Conservation (phyloP, 2,797 vertebrate species). For the Gouania willdenowi region DNA sequence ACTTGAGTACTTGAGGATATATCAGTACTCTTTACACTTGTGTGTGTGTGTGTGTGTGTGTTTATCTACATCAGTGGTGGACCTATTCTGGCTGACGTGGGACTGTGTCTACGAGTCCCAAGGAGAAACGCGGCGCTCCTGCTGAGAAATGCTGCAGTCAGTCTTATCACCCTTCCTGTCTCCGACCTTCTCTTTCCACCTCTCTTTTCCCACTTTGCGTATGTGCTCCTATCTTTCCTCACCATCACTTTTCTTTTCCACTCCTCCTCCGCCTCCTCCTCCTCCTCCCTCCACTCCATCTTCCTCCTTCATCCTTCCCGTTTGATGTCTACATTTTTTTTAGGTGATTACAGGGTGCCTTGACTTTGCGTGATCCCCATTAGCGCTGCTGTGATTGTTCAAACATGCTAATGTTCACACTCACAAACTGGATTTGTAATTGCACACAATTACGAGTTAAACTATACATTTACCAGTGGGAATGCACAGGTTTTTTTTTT, state of each 20-base stretch:
- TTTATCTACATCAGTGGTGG: constrained; percentile 53
- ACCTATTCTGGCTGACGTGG: constrained; percentile 42
- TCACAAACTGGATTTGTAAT: constrained; percentile 41
- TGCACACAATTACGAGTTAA: constrained; percentile 53
- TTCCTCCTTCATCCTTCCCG: constrained; percentile 49
- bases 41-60: background rate
- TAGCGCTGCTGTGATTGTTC: constrained; percentile 21
- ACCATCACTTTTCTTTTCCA: constrained; percentile 55
- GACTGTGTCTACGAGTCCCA: constrained; percentile 45
- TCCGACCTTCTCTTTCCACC: constrained; percentile 62
- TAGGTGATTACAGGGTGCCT: constrained; percentile 33
- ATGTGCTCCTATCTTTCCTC: constrained; percentile 54
- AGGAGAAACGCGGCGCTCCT: constrained; percentile 51
- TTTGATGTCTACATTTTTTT: constrained; percentile 68
- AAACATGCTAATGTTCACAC: constrained; percentile 37
- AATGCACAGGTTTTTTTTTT: constrained; percentile 37
- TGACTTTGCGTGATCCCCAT: constrained; percentile 37
- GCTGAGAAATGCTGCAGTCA: constrained; percentile 60
- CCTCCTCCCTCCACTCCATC: constrained; percentile 47
- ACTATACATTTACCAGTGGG: constrained; percentile 42
- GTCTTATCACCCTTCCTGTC: constrained; percentile 65
- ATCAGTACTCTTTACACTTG: too few species aligned
- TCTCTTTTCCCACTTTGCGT: constrained; percentile 52
- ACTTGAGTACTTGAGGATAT: too few species aligned
- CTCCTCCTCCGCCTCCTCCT: constrained; percentile 43